Conservation (phyloP, 23 tunicate genomes). For the Diplosoma virens region DNA sequence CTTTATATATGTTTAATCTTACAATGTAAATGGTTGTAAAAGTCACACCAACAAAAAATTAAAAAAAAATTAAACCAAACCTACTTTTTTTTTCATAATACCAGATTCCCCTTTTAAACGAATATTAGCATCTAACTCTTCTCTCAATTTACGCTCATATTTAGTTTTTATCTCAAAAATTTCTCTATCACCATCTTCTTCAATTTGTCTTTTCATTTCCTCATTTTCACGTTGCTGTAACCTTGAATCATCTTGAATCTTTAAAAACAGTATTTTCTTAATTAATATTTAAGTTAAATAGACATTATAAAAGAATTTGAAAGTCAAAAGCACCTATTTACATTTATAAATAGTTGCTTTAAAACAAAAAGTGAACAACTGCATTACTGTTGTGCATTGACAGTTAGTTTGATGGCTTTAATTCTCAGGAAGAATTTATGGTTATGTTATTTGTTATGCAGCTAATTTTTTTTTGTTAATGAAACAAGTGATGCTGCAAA, state of each 20-base stretch:
- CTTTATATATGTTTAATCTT: background rate
- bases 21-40: background rate
- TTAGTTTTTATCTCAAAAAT: constrained; percentile 93
- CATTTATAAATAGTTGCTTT: too few species aligned
- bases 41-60: background rate
- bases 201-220: constrained; percentile 88
- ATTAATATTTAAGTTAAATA: too few species aligned
- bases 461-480: too few species aligned
- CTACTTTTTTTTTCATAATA: constrained; percentile 89
- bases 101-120: constrained; percentile 96
- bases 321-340: too few species aligned
- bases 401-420: too few species aligned
- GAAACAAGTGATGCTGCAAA: too few species aligned
- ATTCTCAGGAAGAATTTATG: too few species aligned
- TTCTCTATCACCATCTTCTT: constrained; percentile 97
- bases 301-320: too few species aligned
- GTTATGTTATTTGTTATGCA: too few species aligned
- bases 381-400: too few species aligned
- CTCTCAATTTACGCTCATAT: constrained; percentile 81
- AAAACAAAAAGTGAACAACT: too few species aligned
- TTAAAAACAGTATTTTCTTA: too few species aligned
- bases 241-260: constrained; percentile 84
- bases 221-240: constrained; percentile 93
- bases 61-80: background rate
- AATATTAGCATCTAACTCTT: constrained; percentile 93